Percentiles rank a stretch among this genome's conserved stretches.
phyloP scores from a whole-genome alignment of 2,888 invertebrate species.

The Lepidocyrtoides sp. region DNA sequence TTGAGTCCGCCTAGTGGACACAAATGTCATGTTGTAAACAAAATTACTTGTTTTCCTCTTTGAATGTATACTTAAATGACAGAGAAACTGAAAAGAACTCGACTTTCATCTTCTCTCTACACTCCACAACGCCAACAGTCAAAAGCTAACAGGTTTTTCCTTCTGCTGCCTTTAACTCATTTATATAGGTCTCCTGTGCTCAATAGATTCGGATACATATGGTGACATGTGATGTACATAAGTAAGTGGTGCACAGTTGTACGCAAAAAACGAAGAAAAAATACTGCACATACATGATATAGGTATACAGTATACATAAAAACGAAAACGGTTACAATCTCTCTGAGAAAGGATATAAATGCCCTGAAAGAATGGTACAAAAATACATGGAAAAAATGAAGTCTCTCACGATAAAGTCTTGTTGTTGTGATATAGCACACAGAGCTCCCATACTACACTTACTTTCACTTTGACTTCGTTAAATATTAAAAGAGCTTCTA shows the following conservation, averaged over 20 bases:
- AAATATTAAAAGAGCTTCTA: conserved; percentile 55
- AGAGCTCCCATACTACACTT: conserved; percentile 47
- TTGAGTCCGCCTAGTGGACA: no score
- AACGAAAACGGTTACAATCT: not conserved
- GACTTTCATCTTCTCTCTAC: not conserved
- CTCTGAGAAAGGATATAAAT: conserved; percentile 24
- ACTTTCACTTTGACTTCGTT: conserved; percentile 66
- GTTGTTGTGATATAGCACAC: conserved; percentile 32
- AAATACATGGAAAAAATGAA: conserved; percentile 15
- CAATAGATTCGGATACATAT: conserved; percentile 18
- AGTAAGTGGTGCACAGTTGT: not conserved
- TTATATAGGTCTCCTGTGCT: conserved; percentile 37
- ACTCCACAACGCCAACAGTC: not conserved
- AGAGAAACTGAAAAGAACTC: not conserved
- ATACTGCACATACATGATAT: not conserved
- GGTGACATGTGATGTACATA: conserved; percentile 2
- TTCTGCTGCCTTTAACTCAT: not conserved
- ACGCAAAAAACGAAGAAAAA: not conserved
- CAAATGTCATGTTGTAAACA: not conserved
- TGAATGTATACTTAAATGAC: not conserved
- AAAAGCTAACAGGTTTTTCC: conserved; percentile 7
- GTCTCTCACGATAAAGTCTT: conserved; percentile 17
- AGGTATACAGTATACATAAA: no score
- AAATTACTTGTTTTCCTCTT: not conserved
- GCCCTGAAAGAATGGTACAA: not conserved